A percentile compares a stretch with the other conserved stretches of the same genome.
Conservation (phyloP, 1,140 invertebrate genomes). For the Aradophagus sp. region DNA sequence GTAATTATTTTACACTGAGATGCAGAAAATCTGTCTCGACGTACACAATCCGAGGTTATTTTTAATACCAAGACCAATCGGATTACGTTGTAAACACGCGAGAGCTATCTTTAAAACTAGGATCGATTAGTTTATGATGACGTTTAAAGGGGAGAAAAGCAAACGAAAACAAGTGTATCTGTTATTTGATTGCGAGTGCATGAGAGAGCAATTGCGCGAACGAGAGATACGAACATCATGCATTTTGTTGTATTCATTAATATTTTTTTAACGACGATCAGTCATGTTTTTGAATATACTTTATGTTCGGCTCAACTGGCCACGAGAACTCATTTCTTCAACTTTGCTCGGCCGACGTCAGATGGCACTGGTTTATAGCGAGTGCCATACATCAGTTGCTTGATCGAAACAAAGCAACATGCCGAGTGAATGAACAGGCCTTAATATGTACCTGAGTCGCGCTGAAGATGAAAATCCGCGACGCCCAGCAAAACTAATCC, state of each 20-base stretch:
- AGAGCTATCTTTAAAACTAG: constrained; percentile 54
- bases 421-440: constrained; percentile 63
- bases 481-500: constrained; percentile 64
- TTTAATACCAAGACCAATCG: constrained; percentile 77
- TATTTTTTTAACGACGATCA: constrained; percentile 9
- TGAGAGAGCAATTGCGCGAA: constrained; percentile 28
- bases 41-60: constrained; percentile 73
- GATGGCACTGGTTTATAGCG: not conserved
- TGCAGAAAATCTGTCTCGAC: constrained; percentile 43
- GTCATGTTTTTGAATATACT: constrained; percentile 17
- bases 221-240: constrained; percentile 35
- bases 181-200: constrained; percentile 32
- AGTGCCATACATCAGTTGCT: constrained; percentile 1
- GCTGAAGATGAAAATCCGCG: constrained; percentile 59
- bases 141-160: constrained; percentile 21
- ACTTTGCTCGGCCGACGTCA: too few species aligned
- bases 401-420: constrained; percentile 1
- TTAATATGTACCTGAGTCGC: constrained; percentile 73
- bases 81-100: constrained; percentile 65
- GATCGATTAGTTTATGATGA: constrained; percentile 52
- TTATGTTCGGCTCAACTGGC: constrained; percentile 9
- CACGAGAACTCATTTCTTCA: too few species aligned
- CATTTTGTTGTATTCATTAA: constrained; percentile 38
- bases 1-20: constrained; percentile 49
- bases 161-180: constrained; percentile 33